phyloP scores from a whole-genome alignment of 1,140 invertebrate genomes.

The Pararge aegeria region DNA sequence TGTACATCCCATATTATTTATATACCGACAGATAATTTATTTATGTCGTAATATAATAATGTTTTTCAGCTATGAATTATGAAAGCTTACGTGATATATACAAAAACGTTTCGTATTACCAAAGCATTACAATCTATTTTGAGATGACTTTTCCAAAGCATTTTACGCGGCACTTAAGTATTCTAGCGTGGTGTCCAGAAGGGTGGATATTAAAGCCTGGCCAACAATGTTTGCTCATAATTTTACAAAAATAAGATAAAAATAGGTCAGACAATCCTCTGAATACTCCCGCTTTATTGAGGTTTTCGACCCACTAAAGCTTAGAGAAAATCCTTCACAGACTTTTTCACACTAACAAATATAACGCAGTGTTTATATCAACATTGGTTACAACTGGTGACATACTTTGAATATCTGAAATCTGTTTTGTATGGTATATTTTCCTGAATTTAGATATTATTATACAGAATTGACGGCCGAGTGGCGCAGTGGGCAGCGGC shows the following conservation, averaged over 20 bases:
- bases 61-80: background rate
- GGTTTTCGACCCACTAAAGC: background rate
- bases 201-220: slow-evolving; percentile 5
- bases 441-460: too few relatives aligned
- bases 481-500: too few relatives aligned
- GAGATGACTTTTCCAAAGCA: background rate
- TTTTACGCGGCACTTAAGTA: background rate
- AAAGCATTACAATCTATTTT: background rate
- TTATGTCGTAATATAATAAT: too few relatives aligned
- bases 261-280: background rate
- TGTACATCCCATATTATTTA: too few relatives aligned
- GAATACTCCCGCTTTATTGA: too few relatives aligned
- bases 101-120: background rate
- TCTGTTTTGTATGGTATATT: too few relatives aligned
- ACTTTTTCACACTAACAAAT: too few relatives aligned
- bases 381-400: too few relatives aligned
- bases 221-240: background rate
- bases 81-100: background rate
- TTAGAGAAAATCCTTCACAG: background rate
- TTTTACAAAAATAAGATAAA: background rate
- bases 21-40: too few relatives aligned
- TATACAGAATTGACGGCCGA: too few relatives aligned
- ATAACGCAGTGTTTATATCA: too few relatives aligned
- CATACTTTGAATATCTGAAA: too few relatives aligned
- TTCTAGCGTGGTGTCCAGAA: slow-evolving; percentile 1